These are phyloP conservation scores for Schizopygopsis malacanthus DNA, from an alignment of 2,797 vertebrate species.

Conservation along the genomic window DNA sequence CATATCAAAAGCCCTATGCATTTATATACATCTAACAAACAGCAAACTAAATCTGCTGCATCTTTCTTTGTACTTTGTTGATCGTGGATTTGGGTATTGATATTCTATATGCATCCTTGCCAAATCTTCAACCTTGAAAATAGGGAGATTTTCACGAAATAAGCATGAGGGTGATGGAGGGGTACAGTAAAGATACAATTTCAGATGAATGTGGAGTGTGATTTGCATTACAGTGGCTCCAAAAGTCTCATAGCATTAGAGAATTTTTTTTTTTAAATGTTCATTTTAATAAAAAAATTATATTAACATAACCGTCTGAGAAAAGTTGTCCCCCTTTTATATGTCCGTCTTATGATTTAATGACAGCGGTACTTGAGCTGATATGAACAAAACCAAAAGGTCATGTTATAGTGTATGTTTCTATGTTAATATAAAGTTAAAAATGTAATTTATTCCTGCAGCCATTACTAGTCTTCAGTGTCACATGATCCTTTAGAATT, in stretches of 20 bases:
- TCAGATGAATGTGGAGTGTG: neutral
- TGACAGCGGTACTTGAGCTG: neutral
- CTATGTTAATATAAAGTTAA: neutral
- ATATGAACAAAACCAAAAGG: neutral
- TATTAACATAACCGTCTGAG: neutral
- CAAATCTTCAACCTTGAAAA: neutral
- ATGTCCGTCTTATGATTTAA: neutral
- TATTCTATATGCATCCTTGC: neutral
- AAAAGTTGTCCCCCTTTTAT: neutral
- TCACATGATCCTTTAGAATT: neutral
- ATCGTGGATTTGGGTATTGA: neutral
- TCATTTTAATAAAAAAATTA: neutral
- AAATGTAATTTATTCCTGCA: neutral
- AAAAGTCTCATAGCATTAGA: neutral
- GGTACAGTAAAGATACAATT: neutral
- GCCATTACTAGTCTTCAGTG: neutral
- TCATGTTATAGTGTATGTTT: neutral
- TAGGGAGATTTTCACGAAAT: neutral
- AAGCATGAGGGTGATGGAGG: neutral
- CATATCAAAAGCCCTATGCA: neutral
- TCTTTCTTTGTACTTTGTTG: neutral
- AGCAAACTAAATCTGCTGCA: neutral
- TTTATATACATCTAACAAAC: conserved; percentile 10
- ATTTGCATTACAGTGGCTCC: neutral
- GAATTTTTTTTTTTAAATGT: neutral